These are phyloP conservation scores for Crenichthys baileyi DNA, from an alignment of 2,797 vertebrate species.

Conservation along the genomic window DNA sequence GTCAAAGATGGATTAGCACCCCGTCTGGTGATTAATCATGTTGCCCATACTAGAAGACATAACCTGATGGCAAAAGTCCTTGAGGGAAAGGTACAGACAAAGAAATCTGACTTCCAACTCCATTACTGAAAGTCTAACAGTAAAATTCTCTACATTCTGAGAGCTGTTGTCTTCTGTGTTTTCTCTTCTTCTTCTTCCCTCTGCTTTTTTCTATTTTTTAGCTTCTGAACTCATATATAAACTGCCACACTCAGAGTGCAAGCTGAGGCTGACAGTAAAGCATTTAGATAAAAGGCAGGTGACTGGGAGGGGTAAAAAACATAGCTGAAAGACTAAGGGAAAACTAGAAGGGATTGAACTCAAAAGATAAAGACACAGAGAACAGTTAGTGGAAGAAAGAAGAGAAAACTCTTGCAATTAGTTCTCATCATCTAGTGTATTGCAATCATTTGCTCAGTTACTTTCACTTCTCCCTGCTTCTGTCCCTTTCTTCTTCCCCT, in stretches of 20 bases:
- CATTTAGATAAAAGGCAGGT: constrained; percentile 22
- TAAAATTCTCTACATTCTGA: constrained; percentile 50
- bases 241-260: constrained; percentile 42
- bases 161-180: constrained; percentile 53
- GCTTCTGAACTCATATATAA: constrained; percentile 34
- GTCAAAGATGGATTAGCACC: constrained; percentile 60
- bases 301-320: constrained; percentile 4
- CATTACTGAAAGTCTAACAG: constrained; percentile 66
- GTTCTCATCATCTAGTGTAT: constrained; percentile 37
- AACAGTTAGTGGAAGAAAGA: constrained; percentile 14
- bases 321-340: constrained; percentile 14
- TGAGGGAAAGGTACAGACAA: constrained; percentile 32
- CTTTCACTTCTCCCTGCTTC: constrained; percentile 34
- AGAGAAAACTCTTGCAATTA: constrained; percentile 32
- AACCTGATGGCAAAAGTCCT: constrained; percentile 53
- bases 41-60: constrained; percentile 42
- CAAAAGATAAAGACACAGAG: constrained; percentile 11
- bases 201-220: constrained; percentile 30
- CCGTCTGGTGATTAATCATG: constrained; percentile 38
- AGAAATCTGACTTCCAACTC: constrained; percentile 48
- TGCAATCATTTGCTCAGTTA: constrained; percentile 38
- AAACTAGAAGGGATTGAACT: constrained; percentile 26
- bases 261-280: constrained; percentile 32
- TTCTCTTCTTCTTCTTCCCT: constrained; percentile 24
- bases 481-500: constrained; percentile 56